phyloP scores from a whole-genome alignment of 2,888 invertebrate species.

The Desoria tigrina region DNA sequence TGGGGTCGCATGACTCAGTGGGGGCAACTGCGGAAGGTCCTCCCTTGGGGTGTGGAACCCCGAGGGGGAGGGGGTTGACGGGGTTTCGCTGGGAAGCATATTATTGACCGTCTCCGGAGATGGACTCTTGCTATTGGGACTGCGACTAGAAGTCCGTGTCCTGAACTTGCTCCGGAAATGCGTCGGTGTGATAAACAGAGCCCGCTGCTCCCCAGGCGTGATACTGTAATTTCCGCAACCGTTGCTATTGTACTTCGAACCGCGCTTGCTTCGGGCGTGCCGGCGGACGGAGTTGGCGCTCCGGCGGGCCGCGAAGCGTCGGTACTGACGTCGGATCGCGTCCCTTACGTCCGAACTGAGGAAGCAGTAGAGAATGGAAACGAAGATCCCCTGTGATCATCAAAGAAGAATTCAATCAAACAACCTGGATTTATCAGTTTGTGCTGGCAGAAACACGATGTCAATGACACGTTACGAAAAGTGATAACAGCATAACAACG shows the following conservation, averaged over 20 bases:
- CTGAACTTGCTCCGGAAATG: constrained; percentile 34
- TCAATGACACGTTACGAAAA: no score
- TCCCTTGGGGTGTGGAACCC: background rate
- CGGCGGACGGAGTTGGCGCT: constrained; percentile 35
- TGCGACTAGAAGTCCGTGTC: constrained; percentile 9
- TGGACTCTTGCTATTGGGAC: constrained; percentile 28
- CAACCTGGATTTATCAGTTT: background rate
- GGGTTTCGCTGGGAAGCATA: constrained; percentile 27
- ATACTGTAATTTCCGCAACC: background rate
- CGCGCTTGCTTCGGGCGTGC: background rate
- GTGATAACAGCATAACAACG: no score
- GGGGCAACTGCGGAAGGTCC: background rate
- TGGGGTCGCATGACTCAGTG: background rate
- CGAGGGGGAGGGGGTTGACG: constrained; percentile 24
- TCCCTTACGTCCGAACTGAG: constrained; percentile 47
- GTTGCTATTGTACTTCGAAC: constrained; percentile 12
- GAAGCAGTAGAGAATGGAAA: constrained; percentile 50
- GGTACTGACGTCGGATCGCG: constrained; percentile 48
- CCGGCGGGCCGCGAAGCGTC: constrained; percentile 42
- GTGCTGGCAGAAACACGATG: background rate
- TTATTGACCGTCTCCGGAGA: constrained; percentile 37
- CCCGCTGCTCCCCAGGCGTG: background rate
- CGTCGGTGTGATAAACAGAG: constrained; percentile 16
- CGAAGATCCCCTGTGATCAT: constrained; percentile 49
- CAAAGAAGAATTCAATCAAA: constrained; percentile 19